Base-by-base conservation (phyloP, 2,888 invertebrate species). In the Diabrotica balteata region DNA sequence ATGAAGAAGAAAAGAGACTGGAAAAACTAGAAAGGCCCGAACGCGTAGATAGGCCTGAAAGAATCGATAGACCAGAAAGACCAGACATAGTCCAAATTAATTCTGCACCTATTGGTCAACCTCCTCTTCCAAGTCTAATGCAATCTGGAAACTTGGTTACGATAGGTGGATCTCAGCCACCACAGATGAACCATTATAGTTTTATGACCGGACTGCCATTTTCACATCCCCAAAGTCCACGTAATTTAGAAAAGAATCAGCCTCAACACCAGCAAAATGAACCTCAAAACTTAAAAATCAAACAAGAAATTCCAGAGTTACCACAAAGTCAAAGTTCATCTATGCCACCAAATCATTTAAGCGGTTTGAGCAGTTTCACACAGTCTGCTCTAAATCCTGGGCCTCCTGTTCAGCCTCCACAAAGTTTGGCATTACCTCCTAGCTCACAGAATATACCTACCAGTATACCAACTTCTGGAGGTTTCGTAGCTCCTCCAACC, bases 211-310 rank as follows among this genome's bases (percentile, higher is more conserved):
- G 66, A 43, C 66, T 73, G 51, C 77, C 77, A 1, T 80, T 79
- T 66, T 74, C 72, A 53, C 78, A 78, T 63, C 80, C 80, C 10
- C 81, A 81, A 70, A 80, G 81, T 44, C 81, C 80, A 3, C 70
- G 81, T 10, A 75, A 73, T 47, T 52, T 76, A 43, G 80, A 81
- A n/a, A 79, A 80, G 59, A 72, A 70, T 55, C 72, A 70, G 52
- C 67, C 70, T n/a, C 68, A 66, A 43, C 72, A 75, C 11, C 68
- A 68, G 64, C 85, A 86, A 76, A 88, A 85, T 80, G 91, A 91
- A 77, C 91, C 91, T 7, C 91, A 91, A 78, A 91, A 91, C 81
- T 84, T 91, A 64, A 91, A 91, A 66, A 90, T 91, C 46, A 91
- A 91, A 78, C 90, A 91, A 77, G 91, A 91, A 81, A 86, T 89